Conservation (phyloP, 2,888 invertebrate genomes). For the Drosophila melanocephala region DNA sequence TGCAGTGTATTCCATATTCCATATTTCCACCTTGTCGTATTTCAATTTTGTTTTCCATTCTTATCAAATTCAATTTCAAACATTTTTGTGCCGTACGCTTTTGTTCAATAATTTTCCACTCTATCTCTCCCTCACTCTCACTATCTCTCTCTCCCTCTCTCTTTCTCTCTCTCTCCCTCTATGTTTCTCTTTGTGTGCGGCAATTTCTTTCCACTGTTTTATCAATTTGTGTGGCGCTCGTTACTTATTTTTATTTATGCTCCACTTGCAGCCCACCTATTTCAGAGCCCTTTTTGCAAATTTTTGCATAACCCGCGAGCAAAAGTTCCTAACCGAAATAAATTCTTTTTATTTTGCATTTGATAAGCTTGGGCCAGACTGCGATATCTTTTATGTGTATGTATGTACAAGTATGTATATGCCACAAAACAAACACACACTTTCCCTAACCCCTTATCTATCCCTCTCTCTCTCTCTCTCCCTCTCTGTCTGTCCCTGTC, state of each 20-base stretch:
- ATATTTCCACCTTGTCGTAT: conserved; percentile 25
- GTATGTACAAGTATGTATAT: not conserved
- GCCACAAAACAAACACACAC: conserved; percentile 47
- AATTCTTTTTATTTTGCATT: conserved; percentile 77
- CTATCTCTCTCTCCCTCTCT: conserved; percentile 7
- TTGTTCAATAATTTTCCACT: conserved; percentile 75
- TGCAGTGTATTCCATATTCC: conserved; percentile 31
- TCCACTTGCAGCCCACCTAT: conserved; percentile 20
- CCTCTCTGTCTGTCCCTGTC: not conserved
- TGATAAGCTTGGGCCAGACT: conserved; percentile 73
- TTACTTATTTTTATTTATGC: conserved; percentile 78
- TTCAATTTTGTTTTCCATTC: conserved; percentile 44
- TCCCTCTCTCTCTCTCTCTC: not conserved
- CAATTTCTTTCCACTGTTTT: conserved; percentile 77
- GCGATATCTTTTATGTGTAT: conserved; percentile 20
- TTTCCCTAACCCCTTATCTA: not conserved
- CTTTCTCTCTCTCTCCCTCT: conserved; percentile 25
- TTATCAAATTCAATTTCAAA: conserved; percentile 71
- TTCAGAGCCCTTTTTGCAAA: conserved; percentile 57
- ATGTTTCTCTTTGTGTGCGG: conserved; percentile 52
- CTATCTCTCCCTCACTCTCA: conserved; percentile 28
- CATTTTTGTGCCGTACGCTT: conserved; percentile 70
- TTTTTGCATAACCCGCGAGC: conserved; percentile 80
- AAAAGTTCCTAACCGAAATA: conserved; percentile 79
- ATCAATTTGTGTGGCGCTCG: conserved; percentile 78